Base-by-base conservation (phyloP, 2,113 vertebrate species). In the Peucedramus taeniatus region DNA sequence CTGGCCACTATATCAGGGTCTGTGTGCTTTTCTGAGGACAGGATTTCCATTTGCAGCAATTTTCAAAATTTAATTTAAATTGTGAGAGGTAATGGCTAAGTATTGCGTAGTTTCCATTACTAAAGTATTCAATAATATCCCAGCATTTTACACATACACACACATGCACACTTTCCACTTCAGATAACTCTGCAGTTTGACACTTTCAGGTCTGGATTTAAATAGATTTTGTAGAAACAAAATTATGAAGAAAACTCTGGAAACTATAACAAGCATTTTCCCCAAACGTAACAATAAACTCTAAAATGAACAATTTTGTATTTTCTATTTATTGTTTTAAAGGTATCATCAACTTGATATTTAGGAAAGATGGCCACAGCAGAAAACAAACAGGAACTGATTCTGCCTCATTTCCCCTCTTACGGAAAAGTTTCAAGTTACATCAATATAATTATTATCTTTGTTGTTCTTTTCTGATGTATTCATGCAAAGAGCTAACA, bases 21-120 rank as follows among this genome's bases (percentile, higher is more conserved):
- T 96, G 45, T 95, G 74, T 70, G 47, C 85, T 94, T 35, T 93
- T 93, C 90, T 95, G 82, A 93, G 82, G 76, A 83, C 90, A 90
- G 51, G 79, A 90, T 59, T 92, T 95, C 90, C 93, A 96, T 94
- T 96, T 95, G 76, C 71, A 92, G 66, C 80, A 91, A 96, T 85
- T 95, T 94, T 77, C 63, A 93, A 90, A 96, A 96, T 93, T 93
- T 80, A 96, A 95, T 95, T 97, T 93, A 66, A 97, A 92, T 90
- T 92, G n/a, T 77, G 87, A 90, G 88, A 95, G 64, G 80, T 86
- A 96, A 95, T 90, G 90, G 90, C 86, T 92, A 95, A 96, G 94
- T 37, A 79, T 79, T 91, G 59, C 0, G 0, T 80, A 93, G 81
- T 81, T 92, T 75, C 93, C 91, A 89, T 96, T 94, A 93, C 91